Percentiles rank a stretch among this genome's conserved stretches.
These are phyloP conservation scores for human DNA, from an alignment of 2,113 vertebrate genomes.

Conservation along the genomic window DNA sequence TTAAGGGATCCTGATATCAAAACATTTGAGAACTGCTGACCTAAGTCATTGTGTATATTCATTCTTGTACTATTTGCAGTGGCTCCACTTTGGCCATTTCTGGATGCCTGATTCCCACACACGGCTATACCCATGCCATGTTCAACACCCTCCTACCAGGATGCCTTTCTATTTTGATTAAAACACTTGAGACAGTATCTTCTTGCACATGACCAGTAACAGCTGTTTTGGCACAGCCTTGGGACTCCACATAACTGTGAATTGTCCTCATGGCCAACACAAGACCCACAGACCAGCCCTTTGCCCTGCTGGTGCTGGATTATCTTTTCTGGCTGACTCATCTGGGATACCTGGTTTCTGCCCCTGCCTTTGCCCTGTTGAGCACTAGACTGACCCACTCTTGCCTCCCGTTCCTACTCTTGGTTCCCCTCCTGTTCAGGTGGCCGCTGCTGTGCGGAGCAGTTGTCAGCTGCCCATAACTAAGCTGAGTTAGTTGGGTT, in stretches of 20 bases:
- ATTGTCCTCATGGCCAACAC: not conserved
- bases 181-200: not conserved
- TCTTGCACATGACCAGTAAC: conserved; percentile 26
- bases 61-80: not conserved
- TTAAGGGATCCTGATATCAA: not conserved
- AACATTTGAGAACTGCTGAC: not conserved
- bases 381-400: not conserved
- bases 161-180: conserved; percentile 69
- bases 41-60: not conserved
- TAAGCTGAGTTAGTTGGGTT: not conserved
- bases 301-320: not conserved
- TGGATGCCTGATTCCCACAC: not conserved
- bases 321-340: not conserved
- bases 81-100: not conserved
- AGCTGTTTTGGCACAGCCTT: conserved; percentile 31
- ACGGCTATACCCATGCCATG: not conserved
- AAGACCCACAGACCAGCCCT: not conserved
- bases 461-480: not conserved
- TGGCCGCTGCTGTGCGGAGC: not conserved
- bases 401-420: not conserved
- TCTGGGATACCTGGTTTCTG: not conserved
- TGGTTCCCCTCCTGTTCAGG: not conserved
- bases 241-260: not conserved
- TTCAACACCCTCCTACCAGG: not conserved
- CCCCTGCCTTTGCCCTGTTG: not conserved